Evolutionary conservation across 23 tunicate species (phyloP).

Genomic region (Clavelina lepadiformis): DNA sequence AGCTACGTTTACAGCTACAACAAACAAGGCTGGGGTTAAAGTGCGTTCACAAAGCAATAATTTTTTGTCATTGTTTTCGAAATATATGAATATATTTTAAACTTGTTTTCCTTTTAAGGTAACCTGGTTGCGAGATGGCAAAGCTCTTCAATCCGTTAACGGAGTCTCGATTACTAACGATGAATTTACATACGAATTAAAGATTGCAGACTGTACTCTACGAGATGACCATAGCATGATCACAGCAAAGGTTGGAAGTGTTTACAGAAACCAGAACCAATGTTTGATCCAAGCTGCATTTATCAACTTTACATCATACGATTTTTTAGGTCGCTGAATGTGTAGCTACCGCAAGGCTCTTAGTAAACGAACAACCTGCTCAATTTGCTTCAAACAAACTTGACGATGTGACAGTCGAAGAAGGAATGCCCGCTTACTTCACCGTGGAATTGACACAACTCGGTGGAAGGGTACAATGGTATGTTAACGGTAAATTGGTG

Average conservation of each 20-base stretch:
- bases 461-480: conserved; percentile 72
- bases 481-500: conserved; percentile 47
- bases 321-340: conserved; percentile 48
- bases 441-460: conserved; percentile 56
- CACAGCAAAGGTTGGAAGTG: conserved; percentile 44
- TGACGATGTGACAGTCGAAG: conserved; percentile 53
- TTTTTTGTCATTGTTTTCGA: too few relatives aligned
- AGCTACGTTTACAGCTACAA: conserved; percentile 54
- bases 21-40: conserved; percentile 67
- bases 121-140: conserved; percentile 53
- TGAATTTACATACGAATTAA: conserved; percentile 31
- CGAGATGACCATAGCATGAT: conserved; percentile 68
- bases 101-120: conserved; percentile 23
- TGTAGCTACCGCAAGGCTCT: conserved; percentile 30
- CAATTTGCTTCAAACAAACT: conserved; percentile 16
- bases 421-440: conserved; percentile 49
- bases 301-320: background rate
- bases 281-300: background rate
- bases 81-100: too few relatives aligned
- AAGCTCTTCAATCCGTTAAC: conserved; percentile 4
- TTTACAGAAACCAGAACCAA: background rate
- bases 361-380: conserved; percentile 43
- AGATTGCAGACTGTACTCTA: conserved; percentile 31
- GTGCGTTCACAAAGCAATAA: conserved; percentile 24
- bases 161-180: conserved; percentile 32